phyloP scores from a whole-genome alignment of 64 coral and sea anemone genomes.

The Pachyseris speciosa region DNA sequence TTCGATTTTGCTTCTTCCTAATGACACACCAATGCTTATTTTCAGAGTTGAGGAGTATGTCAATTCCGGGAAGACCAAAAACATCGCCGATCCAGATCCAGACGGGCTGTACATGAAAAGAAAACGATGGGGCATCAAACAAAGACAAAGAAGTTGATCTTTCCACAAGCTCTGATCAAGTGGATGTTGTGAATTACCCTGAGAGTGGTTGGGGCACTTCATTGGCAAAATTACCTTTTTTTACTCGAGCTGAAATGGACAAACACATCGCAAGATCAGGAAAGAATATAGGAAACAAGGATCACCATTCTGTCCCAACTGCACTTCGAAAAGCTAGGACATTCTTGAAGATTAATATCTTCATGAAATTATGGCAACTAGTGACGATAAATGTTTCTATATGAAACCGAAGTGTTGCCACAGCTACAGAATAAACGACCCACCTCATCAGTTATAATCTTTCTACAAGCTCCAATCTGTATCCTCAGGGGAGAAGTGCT shows the following conservation, averaged over 20 bases:
- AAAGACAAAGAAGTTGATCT: too few species aligned
- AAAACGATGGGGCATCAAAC: slow-evolving; percentile 6
- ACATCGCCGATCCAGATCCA: slow-evolving; percentile 61
- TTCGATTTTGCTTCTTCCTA: background rate
- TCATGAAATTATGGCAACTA: background rate
- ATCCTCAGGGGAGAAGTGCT: slow-evolving; percentile 17
- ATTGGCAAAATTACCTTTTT: slow-evolving; percentile 44
- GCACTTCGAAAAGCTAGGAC: slow-evolving; percentile 10
- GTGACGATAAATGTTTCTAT: background rate
- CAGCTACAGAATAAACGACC: slow-evolving; percentile 31
- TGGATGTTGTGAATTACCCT: slow-evolving; percentile 18
- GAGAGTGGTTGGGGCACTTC: slow-evolving; percentile 28
- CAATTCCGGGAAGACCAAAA: slow-evolving; percentile 36
- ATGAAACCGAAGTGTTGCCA: slow-evolving; percentile 21
- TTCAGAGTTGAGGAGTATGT: slow-evolving; percentile 65
- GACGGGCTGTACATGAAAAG: slow-evolving; percentile 40
- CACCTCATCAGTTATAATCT: background rate
- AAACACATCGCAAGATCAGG: slow-evolving; percentile 37
- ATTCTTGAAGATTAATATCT: slow-evolving; percentile 8
- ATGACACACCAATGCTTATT: slow-evolving; percentile 4
- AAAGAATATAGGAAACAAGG: background rate
- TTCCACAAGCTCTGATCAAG: too few species aligned
- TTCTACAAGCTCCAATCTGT: too few species aligned
- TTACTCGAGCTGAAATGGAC: slow-evolving; percentile 42
- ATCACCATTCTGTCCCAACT: slow-evolving; percentile 25